Base-by-base conservation (phyloP, 2,888 invertebrate species). In the Acleris emargana region DNA sequence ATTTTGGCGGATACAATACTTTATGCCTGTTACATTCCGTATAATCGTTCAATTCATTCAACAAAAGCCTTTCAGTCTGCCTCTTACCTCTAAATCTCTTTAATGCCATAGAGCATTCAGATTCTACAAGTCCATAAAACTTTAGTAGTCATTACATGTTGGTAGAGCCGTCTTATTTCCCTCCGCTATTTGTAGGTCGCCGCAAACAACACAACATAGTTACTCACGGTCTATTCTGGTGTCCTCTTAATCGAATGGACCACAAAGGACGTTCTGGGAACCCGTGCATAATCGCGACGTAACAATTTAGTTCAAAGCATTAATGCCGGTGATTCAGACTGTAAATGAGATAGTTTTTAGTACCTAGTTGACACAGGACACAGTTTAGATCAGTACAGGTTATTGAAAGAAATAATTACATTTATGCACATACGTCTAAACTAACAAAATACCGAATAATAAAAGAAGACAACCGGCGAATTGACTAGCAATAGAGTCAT, bases 271-370 rank as follows among this genome's bases (percentile, higher is more conserved):
- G 51, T 69, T 70, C 69, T 54, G 28, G 64, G 70, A 69, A 71
- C 45, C 49, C 32, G 59, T 67, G 68, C 67, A 72, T 72, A 71
- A 72, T 73, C 70, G 67, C 63, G 66, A 72, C 69, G 60, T 60
- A 71, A 77, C 77, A 77, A 75, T 77, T 70, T 70, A 73, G 75
- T 76, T 76, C 75, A 67, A 68, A 71, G 69, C 69, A 71, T 73
- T 73, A 76, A 74, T 71, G 60, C 67, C 71, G 75, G 78, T 87
- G 87, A 87, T 81, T 86, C 86, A 87, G 78, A 71, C 72, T 72
- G 70, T 86, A 86, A 87, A 86, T 83, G 79, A 80, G 78, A 88
- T 84, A 80, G 78, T 84, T 85, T 84, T 86, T 80, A 84, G 76
- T 78, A 78, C 38, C 38, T 38, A 38, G 76, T 67, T 59, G 49